Evolutionary conservation across 2,888 invertebrate species (phyloP).

Genomic region (Coelopa pilipes): DNA sequence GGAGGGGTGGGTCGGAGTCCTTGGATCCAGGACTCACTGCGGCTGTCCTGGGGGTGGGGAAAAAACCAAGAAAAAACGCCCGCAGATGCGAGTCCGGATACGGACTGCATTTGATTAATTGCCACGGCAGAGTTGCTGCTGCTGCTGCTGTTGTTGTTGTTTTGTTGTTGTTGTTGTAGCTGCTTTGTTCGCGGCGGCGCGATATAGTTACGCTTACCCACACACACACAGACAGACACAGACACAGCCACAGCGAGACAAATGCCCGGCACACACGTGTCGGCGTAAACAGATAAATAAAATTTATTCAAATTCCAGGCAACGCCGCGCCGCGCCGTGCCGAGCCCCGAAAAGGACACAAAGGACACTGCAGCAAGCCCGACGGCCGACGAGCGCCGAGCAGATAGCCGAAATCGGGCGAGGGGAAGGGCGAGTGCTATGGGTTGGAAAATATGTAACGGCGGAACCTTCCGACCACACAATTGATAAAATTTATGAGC

Average conservation of each 20-base stretch:
- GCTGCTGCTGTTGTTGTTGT: too few species aligned
- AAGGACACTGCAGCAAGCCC: constrained; percentile 11
- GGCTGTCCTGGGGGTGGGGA: too few species aligned
- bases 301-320: constrained; percentile 45
- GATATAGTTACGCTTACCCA: background rate
- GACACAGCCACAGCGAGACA: too few species aligned
- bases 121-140: background rate
- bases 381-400: too few species aligned
- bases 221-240: constrained; percentile 17
- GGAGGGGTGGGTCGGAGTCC: too few species aligned
- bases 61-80: too few species aligned
- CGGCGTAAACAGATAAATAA: constrained; percentile 21
- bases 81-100: background rate
- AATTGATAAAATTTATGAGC: constrained; percentile 33
- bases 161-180: too few species aligned
- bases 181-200: too few species aligned
- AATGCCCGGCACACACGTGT: too few species aligned
- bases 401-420: too few species aligned
- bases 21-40: too few species aligned
- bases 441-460: background rate
- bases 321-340: constrained; percentile 38
- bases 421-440: constrained; percentile 2
- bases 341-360: constrained; percentile 18
- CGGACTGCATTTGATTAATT: constrained; percentile 16
- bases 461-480: constrained; percentile 19